These are phyloP conservation scores for Lithophane ornitopus DNA, from an alignment of 2,888 invertebrate species.

Conservation along the genomic window DNA sequence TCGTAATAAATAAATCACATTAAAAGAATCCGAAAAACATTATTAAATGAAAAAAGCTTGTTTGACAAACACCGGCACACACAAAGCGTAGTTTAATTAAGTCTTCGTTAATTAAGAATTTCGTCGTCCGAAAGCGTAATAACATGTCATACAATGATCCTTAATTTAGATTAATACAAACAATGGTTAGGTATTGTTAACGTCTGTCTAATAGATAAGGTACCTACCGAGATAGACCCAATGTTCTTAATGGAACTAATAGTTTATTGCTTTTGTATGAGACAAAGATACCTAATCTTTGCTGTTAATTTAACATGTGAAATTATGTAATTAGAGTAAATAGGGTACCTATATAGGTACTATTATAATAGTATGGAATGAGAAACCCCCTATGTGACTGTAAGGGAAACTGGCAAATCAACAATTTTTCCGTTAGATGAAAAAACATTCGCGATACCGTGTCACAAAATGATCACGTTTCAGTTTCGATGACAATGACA, in stretches of 20 bases:
- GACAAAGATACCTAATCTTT: conserved; percentile 14
- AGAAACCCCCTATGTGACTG: not conserved
- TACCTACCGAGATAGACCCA: conserved; percentile 17
- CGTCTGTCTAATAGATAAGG: conserved; percentile 15
- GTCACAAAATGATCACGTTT: not conserved
- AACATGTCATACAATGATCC: conserved; percentile 21
- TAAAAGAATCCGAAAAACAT: not conserved
- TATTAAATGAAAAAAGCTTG: not conserved
- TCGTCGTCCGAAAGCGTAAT: conserved; percentile 7
- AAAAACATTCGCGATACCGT: not conserved
- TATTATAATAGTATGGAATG: not conserved
- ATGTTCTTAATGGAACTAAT: conserved; percentile 41
- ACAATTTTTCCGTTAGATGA: not conserved
- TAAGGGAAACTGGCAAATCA: not conserved
- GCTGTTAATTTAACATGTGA: not conserved
- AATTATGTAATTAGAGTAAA: not conserved
- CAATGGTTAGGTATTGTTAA: conserved; percentile 34
- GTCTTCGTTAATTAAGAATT: conserved; percentile 30
- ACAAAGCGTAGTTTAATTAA: conserved; percentile 24
- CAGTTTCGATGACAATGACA: not conserved
- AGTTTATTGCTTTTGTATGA: conserved; percentile 14
- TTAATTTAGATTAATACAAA: conserved; percentile 53
- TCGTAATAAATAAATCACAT: not conserved
- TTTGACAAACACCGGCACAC: not conserved
- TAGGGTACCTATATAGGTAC: too few species aligned